Base-by-base conservation (phyloP, 2,113 vertebrate genomes). In the Perccottus glenii region DNA sequence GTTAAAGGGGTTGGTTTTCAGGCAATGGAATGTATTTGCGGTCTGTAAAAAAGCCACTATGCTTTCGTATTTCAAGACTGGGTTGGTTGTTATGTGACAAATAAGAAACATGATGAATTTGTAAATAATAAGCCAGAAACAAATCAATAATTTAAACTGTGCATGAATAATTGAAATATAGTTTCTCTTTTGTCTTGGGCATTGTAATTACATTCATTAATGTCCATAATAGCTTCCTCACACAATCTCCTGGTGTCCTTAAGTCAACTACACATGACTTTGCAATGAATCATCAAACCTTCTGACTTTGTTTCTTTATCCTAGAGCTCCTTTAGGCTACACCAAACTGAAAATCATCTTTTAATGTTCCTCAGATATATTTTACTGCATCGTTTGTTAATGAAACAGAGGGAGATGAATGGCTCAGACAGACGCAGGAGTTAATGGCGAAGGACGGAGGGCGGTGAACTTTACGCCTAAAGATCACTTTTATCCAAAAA, bases 401-500 rank as follows among this genome's bases (percentile, higher is more conserved):
- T 38, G 44, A 60, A 43, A 59, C 19, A 7, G 53, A 73, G 58
- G 63, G 47, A 75, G 51, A 50, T 32, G 60, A 70, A 64, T 35
- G 51, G n/a, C 27, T 27, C 61, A 57, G 64, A 79, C 36, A 27
- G 57, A 27, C 58, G n/a, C 43, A 43, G 14, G 62, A 35, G 60
- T 42, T 2, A 35, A 35, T 43, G 19, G 71, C 15, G 62, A 33
- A 43, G 8, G 4, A 15, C 12, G 44, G 5, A 9, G 6, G 12
- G 19, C 11, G 9, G 33, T 11, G 8, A 33, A 55, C 58, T 42
- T 73, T 72, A 71, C 84, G 80, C 56, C 56, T 56, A 60, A 73
- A 79, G 60, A 85, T 73, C 75, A 67, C 60, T 75, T 84, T 85
- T 71, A 81, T 83, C n/a, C 67, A 55, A 71, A 67, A 73, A 50